Evolutionary conservation across 1,140 invertebrate genomes (phyloP), one percentile per base, ranked within the genome.

Genomic region (Scaptomyza pallida): DNA sequence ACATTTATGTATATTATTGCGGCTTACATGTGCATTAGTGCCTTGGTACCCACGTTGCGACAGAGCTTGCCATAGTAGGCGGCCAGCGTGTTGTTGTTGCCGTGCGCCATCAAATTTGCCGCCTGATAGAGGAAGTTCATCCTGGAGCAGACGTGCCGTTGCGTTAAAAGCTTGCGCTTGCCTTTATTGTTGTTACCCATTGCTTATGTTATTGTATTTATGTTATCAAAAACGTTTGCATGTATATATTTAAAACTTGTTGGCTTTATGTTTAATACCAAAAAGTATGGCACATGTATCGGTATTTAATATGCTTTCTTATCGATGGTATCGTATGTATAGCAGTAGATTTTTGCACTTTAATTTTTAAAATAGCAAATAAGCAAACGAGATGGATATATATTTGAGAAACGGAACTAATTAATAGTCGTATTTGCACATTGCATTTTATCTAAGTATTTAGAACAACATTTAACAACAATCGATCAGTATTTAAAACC

Each of bases 71-170:
- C 78, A 12, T 88, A 88, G 41, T 65, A 78, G 12, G 82, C 82
- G 19, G 72, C 83, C 5, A 88, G 57, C 0, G 51, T 82, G 37
- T 65, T 41, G 15, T 82, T 61, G 2, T 76, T 48, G 48, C 13
- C 35, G 0, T 64, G 41, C 1, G 82, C 82, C 82, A 88, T 88
- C 5, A 88, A 15, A n/a, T 75, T 71, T 1, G 83, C 64, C 10
- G 82, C 82, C 51, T 88, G 82, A 45, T 82, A 88, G 1, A 88
- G 55, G 13, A 76, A 88, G 19, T 88, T 88, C 67, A 89, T 88
- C 19, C 82, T 72, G 3, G 71, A 78, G 23, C 55, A 67, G 5
- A 72, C 61, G 6, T 62, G 61, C 1, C 52, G 59, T 52, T 88
- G 82, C 2, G 61, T 37, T 5, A 81, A 13, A 4, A 71, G n/a